Percentiles rank a stretch among this genome's conserved stretches.
These are phyloP conservation scores for Brachypteracias leptosomus DNA, from an alignment of 2,113 vertebrate genomes.

Conservation along the genomic window DNA sequence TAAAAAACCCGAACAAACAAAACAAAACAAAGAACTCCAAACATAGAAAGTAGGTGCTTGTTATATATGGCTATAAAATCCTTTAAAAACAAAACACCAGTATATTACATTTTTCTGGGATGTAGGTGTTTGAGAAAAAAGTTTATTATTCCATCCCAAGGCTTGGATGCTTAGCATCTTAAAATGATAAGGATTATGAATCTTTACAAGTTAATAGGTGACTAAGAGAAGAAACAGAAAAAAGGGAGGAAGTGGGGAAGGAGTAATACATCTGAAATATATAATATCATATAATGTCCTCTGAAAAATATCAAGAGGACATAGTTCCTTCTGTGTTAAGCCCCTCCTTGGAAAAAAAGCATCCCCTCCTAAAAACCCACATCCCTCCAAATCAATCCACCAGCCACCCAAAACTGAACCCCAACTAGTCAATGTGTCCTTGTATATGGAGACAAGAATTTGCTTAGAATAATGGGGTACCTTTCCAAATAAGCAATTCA, in stretches of 20 bases:
- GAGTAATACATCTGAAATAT: no score
- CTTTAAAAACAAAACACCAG: neutral
- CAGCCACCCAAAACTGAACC: accelerated
- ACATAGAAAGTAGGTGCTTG: neutral
- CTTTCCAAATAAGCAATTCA: neutral
- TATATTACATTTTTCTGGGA: neutral
- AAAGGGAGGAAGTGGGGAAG: no score
- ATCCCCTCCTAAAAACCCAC: neutral
- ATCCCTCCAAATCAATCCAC: neutral
- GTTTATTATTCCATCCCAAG: neutral
- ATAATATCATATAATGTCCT: no score
- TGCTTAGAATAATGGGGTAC: neutral
- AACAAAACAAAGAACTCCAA: neutral
- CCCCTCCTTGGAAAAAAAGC: neutral
- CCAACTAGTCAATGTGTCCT: neutral
- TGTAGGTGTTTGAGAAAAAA: neutral
- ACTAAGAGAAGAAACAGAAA: neutral
- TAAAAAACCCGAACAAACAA: neutral
- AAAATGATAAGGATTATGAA: neutral
- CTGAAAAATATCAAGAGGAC: neutral
- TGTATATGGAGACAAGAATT: neutral
- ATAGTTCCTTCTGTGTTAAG: neutral
- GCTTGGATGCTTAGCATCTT: neutral
- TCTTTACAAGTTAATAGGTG: neutral
- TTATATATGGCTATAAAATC: neutral